Evolutionary conservation across 2,797 vertebrate species (phyloP).

Genomic region (Perodicticus potto): DNA sequence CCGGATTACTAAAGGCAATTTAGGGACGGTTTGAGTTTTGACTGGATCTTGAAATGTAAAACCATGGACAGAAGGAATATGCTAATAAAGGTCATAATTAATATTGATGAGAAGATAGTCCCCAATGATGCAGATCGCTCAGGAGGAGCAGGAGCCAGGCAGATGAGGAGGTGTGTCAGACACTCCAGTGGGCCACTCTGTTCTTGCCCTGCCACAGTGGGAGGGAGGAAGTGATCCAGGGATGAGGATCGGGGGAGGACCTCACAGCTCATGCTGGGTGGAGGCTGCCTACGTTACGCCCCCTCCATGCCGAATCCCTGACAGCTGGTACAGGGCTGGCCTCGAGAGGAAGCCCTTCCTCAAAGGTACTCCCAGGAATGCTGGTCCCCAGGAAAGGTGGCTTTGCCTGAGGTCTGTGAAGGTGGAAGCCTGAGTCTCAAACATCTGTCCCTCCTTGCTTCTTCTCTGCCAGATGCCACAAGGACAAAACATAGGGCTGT

Average conservation of each 20-base stretch:
- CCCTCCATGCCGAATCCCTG: background rate
- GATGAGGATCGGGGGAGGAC: background rate
- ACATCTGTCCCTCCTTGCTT: background rate
- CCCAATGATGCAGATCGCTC: background rate
- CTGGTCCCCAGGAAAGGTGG: background rate
- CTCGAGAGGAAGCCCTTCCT: background rate
- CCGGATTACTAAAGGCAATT: slow-evolving; percentile 35
- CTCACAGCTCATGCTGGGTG: background rate
- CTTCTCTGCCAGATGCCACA: background rate
- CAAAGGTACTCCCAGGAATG: background rate
- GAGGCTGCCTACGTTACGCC: background rate
- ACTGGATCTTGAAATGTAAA: slow-evolving; percentile 52
- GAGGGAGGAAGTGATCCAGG: background rate
- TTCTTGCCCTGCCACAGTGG: background rate
- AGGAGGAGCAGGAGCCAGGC: background rate
- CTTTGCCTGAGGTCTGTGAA: background rate
- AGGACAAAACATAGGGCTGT: background rate
- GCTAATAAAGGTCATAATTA: slow-evolving; percentile 56
- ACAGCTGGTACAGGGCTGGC: background rate
- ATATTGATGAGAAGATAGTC: slow-evolving; percentile 65
- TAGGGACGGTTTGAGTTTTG: background rate
- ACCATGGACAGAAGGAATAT: background rate
- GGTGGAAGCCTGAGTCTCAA: background rate
- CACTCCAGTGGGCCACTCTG: background rate
- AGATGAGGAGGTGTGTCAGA: background rate